These are phyloP conservation scores for Caenorhabditis angaria DNA, from an alignment of 2,888 invertebrate species.

Conservation along the genomic window DNA sequence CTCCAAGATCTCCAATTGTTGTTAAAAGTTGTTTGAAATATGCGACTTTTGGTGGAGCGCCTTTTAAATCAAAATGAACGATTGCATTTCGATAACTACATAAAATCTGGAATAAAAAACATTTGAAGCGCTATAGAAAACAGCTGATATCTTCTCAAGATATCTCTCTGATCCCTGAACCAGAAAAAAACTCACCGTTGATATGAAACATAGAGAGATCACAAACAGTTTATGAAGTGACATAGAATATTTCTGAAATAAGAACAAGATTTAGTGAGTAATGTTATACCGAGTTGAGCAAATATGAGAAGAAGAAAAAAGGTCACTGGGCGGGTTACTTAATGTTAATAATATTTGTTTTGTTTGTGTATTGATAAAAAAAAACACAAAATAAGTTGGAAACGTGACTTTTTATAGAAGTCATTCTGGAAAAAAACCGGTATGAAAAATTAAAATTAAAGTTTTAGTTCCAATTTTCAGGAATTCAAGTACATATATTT, in stretches of 20 bases:
- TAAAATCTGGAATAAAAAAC: slow-evolving; percentile 3
- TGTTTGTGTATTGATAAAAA: neutral
- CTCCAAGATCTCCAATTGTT: slow-evolving; percentile 77
- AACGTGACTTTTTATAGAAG: neutral
- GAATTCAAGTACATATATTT: no score
- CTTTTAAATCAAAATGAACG: slow-evolving; percentile 49
- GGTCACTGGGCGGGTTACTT: neutral
- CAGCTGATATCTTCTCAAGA: neutral
- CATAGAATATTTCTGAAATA: neutral
- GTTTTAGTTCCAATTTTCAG: neutral
- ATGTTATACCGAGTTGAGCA: neutral
- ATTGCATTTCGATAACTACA: slow-evolving; percentile 27
- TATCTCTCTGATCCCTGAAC: no score
- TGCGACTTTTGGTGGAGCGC: slow-evolving; percentile 71
- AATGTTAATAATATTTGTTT: neutral
- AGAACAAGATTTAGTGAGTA: neutral
- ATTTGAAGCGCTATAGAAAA: neutral
- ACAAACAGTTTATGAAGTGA: neutral
- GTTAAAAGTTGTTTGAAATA: slow-evolving; percentile 76
- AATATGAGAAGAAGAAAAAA: neutral
- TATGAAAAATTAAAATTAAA: neutral
- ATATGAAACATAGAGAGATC: neutral
- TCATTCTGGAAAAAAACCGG: neutral
- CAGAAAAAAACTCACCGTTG: neutral
- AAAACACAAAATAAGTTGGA: neutral